These are phyloP conservation scores for Aquatica leii DNA, from an alignment of 2,888 invertebrate genomes.

Conservation along the genomic window DNA sequence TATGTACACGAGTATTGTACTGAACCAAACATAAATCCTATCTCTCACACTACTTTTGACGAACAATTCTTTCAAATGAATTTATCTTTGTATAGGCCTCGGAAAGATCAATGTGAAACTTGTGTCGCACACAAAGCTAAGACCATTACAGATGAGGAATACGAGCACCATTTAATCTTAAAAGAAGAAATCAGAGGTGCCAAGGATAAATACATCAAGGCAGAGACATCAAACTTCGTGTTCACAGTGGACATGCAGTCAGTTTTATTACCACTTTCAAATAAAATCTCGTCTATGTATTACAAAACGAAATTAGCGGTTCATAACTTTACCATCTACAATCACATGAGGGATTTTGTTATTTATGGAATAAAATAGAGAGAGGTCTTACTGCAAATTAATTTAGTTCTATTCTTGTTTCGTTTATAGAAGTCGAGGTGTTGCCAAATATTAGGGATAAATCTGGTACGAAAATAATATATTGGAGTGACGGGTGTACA, in stretches of 20 bases:
- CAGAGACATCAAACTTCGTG: neutral
- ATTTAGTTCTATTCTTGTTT: neutral
- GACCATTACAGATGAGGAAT: neutral
- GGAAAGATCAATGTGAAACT: constrained; percentile 2
- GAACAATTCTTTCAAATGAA: neutral
- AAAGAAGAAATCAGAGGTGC: neutral
- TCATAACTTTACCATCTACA: constrained; percentile 14
- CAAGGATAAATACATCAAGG: neutral
- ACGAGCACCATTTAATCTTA: neutral
- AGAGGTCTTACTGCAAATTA: neutral
- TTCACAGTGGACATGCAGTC: constrained; percentile 13
- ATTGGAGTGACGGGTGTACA: constrained; percentile 5
- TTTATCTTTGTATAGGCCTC: neutral
- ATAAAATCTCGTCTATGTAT: constrained; percentile 2
- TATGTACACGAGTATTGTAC: neutral
- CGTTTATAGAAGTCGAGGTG: neutral
- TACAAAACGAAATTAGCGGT: constrained; percentile 3
- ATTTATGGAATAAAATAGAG: constrained; percentile 3
- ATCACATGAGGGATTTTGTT: constrained; percentile 1
- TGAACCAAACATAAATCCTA: neutral
- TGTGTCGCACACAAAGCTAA: constrained; percentile 2
- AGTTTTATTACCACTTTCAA: neutral
- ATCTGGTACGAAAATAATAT: neutral
- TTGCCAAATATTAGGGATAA: neutral
- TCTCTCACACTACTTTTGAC: neutral